Percentiles rank a stretch among this genome's conserved stretches.
Conservation (phyloP, 2,888 invertebrate genomes). For the Ophioninae sp. region DNA sequence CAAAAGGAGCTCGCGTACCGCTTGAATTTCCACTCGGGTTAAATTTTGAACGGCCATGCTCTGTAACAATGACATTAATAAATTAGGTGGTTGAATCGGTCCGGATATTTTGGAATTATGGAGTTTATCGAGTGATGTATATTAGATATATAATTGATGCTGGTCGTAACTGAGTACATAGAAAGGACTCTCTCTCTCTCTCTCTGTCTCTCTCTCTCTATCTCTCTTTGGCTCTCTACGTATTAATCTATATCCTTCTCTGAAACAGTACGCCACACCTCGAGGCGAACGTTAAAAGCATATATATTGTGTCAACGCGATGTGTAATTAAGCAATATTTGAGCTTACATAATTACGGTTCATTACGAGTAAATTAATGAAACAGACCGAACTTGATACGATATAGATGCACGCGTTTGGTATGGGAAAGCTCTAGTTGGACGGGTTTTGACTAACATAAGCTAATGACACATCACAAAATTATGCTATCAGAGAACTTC, state of each 20-base stretch:
- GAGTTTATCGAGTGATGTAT: constrained; percentile 30
- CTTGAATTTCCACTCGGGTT: neutral
- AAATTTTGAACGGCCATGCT: neutral
- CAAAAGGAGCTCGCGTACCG: neutral
- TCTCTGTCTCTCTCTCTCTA: constrained; percentile 9
- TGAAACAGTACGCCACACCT: constrained; percentile 48
- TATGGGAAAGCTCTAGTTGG: constrained; percentile 11
- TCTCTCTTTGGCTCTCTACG: neutral
- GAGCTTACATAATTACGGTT: constrained; percentile 75
- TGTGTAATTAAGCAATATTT: constrained; percentile 76
- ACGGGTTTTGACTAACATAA: constrained; percentile 64
- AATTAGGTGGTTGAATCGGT: constrained; percentile 34
- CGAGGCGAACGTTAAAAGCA: constrained; percentile 68
- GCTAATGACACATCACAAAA: constrained; percentile 70
- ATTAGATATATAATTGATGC: constrained; percentile 48
- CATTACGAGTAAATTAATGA: constrained; percentile 68
- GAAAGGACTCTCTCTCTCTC: constrained; percentile 2
- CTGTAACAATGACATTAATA: constrained; percentile 14
- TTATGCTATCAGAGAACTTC: constrained; percentile 67
- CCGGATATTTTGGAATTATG: constrained; percentile 17
- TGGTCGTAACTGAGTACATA: neutral
- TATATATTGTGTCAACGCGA: constrained; percentile 64
- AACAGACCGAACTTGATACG: constrained; percentile 65
- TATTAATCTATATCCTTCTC: constrained; percentile 7
- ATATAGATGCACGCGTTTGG: constrained; percentile 21